phyloP scores from a whole-genome alignment of 2,888 invertebrate species.

The Chouioia cunea region DNA sequence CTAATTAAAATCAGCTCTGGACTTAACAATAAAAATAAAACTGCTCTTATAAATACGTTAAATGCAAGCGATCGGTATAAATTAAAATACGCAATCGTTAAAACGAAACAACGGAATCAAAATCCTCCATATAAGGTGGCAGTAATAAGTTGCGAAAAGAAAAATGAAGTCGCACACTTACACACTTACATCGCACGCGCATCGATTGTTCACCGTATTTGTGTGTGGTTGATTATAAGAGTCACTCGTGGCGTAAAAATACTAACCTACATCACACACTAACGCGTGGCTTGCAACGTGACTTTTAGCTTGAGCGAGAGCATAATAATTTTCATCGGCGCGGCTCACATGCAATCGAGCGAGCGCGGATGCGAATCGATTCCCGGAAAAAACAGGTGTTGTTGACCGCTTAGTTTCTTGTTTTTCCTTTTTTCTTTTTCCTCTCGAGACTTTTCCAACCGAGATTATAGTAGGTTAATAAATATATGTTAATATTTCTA shows the following conservation, averaged over 20 bases:
- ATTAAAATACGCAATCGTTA: no score
- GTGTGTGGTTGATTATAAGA: slow-evolving; percentile 14
- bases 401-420: no score
- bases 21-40: no score
- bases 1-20: no score
- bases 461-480: background rate
- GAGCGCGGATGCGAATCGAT: background rate
- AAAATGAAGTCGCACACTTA: no score
- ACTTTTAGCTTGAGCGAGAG: slow-evolving; percentile 49
- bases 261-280: slow-evolving; percentile 62
- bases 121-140: no score
- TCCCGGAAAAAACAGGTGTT: background rate
- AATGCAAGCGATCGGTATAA: no score
- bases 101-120: no score
- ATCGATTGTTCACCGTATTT: slow-evolving; percentile 32
- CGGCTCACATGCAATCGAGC: slow-evolving; percentile 19
- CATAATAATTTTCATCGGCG: slow-evolving; percentile 38
- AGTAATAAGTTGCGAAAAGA: no score
- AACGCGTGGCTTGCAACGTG: slow-evolving; percentile 67
- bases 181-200: slow-evolving; percentile 11
- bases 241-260: slow-evolving; percentile 55
- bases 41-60: no score
- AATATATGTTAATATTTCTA: background rate
- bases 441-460: background rate
- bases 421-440: background rate